Base-by-base conservation (phyloP, 2,113 vertebrate species). In the Sylvicapra grimmia region DNA sequence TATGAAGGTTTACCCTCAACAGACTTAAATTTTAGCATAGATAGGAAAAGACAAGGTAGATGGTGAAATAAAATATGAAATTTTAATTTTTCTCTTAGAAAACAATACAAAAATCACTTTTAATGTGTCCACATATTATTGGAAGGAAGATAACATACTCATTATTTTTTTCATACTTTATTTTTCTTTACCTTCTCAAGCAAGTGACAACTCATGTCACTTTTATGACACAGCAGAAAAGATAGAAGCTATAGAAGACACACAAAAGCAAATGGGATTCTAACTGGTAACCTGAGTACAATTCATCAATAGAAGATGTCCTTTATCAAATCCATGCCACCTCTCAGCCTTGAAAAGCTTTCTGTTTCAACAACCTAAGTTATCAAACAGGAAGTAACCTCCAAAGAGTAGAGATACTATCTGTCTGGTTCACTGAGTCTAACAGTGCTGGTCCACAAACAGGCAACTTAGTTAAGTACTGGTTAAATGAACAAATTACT, bases 151-250 rank as follows among this genome's bases (percentile, higher is more conserved):
- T 0, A 87, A 92, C 12, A 91, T 1, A 56, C 25, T 77, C 23
- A 44, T 44, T 44, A 44, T 44, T 44, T 44, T 44, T 44, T 44
- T 44, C 40, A 44, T 44, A 44, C 82, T 95, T 96, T 86, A 54
- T 80, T 90, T 90, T 94, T 87, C 86, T 95, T 92, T 80, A 84
- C 14, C 21, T 94, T 89, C 29, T 92, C 18, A 77, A 94, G 15
- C 7, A 87, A 85, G 36, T 65, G 54, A 92, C 49, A 51, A 85
- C 11, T 53, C n/a, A 65, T 8, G 5, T 83, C 63, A 92, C 36
- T 82, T 51, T 54, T 54, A 86, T 75, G 36, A 86, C 97, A 72
- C 15, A 58, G 53, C 3, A 85, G 47, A 61, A 86, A 68, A 92
- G 27, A 95, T 19, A 96, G 77, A 96, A 89, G 58, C n/a, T 95